Base-by-base conservation (phyloP, 2,113 vertebrate genomes). In the Sclerurus mexicanus region DNA sequence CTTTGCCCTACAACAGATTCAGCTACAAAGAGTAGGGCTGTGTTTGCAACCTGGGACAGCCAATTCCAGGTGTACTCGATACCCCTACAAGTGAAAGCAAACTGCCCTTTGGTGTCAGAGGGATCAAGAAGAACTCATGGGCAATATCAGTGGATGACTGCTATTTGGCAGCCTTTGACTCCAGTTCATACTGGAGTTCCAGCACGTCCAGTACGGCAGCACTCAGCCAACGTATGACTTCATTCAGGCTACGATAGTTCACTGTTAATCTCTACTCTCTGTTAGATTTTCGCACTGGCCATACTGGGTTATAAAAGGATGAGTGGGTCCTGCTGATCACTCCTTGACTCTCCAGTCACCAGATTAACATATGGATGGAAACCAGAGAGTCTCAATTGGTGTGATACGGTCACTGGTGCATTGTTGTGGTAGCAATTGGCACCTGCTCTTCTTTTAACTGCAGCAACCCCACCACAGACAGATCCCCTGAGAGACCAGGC, bases 381-480 rank as follows among this genome's bases (percentile, higher is more conserved):
- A 47, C 7, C n/a, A 76, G 37, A 14, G 37, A 46, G 14, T 35
- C 58, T 46, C 14, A 3, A 1, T 0, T 10, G 14, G 33, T 46
- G 77, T 0, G 1, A 16, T 35, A 31, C 6, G 2, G 14, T 31
- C 0, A 0, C 42, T 0, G 0, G 9, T 23, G 14, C 64, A 64
- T 17, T 87, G 22, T 9, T 50, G 47, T 12, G 21, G 39, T 28
- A 77, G 64, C 24, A 33, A 7, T 5, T 40, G 30, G 44, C 56
- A 28, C 22, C 30, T 40, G 33, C 15, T 76, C 9, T 30, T 71
- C 63, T 59, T 64, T 31, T 58, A 82, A 39, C 30, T 12, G 28
- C 24, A 76, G 56, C 42, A 50, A 11, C 28, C 33, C 24, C 55
- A 71, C 50, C 14, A 28, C 28, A 69, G 20, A 53, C 25, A 50